A percentile compares a stretch with the other conserved stretches of the same genome.
These are phyloP conservation scores for Acomys russatus DNA, from an alignment of 2,797 vertebrate species.

Conservation along the genomic window DNA sequence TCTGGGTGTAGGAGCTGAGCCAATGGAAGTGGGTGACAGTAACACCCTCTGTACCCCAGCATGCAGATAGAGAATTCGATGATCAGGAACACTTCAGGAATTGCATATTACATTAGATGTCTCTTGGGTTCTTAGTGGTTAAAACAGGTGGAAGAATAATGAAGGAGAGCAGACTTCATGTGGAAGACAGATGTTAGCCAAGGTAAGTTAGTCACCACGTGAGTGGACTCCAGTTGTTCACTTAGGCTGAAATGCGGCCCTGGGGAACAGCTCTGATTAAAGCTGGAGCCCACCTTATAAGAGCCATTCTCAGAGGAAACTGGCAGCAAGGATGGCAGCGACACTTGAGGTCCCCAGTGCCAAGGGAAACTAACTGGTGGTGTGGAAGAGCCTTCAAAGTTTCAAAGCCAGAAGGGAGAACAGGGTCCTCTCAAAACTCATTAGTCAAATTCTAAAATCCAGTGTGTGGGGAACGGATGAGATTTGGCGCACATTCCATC, in stretches of 20 bases:
- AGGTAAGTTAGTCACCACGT: not conserved
- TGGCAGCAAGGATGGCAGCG: not conserved
- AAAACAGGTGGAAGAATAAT: not conserved
- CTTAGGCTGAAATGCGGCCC: no score
- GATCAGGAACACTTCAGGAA: not conserved
- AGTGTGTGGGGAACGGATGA: not conserved
- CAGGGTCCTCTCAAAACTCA: no score
- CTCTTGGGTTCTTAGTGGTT: not conserved
- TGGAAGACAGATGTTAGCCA: not conserved
- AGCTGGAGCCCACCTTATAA: not conserved
- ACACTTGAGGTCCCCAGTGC: not conserved
- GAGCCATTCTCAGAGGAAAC: not conserved
- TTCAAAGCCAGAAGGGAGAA: not conserved
- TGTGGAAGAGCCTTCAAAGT: not conserved
- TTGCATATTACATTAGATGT: not conserved
- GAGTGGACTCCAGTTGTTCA: not conserved
- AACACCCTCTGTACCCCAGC: fast-evolving
- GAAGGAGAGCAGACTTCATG: not conserved
- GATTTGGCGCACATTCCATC: not conserved
- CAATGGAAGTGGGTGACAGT: not conserved
- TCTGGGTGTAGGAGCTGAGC: not conserved
- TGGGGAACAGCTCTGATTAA: not conserved
- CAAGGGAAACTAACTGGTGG: no score
- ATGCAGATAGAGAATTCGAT: not conserved
- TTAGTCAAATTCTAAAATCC: not conserved